Percentiles rank a stretch among this genome's conserved stretches.
phyloP scores from a whole-genome alignment of 1,140 invertebrate genomes.

The Triops cancriformis region DNA sequence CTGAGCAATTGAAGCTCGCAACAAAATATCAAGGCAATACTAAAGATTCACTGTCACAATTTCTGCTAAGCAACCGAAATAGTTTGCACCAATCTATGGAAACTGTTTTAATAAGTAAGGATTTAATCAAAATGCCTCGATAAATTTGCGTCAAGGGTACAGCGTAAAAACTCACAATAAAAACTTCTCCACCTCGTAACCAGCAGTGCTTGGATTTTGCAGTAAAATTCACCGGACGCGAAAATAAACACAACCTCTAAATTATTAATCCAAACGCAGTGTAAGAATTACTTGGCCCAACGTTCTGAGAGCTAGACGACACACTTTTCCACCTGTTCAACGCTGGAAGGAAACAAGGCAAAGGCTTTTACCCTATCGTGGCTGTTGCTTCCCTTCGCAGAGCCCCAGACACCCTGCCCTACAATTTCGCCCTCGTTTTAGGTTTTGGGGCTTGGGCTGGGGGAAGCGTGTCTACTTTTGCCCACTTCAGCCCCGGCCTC shows the following conservation, averaged over 20 bases:
- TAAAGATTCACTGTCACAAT: no score
- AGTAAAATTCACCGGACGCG: no score
- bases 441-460: neutral
- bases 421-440: slow-evolving; percentile 10
- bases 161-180: no score
- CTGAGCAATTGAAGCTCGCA: no score
- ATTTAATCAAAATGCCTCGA: no score
- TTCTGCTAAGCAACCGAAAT: no score
- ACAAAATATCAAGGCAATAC: no score
- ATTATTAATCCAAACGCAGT: neutral
- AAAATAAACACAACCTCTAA: neutral
- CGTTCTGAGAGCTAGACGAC: neutral
- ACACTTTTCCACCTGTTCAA: slow-evolving; percentile 7
- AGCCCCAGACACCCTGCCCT: slow-evolving; percentile 5
- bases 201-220: no score
- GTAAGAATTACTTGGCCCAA: neutral
- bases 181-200: no score
- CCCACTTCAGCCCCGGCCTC: slow-evolving; percentile 7
- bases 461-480: neutral
- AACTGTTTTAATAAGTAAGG: no score
- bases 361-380: neutral
- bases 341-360: neutral
- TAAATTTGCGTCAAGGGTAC: no score
- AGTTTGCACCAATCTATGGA: no score
- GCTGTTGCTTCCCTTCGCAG: neutral